These are phyloP conservation scores for Cherax quadricarinatus DNA, from an alignment of 1,140 invertebrate species.

Conservation along the genomic window DNA sequence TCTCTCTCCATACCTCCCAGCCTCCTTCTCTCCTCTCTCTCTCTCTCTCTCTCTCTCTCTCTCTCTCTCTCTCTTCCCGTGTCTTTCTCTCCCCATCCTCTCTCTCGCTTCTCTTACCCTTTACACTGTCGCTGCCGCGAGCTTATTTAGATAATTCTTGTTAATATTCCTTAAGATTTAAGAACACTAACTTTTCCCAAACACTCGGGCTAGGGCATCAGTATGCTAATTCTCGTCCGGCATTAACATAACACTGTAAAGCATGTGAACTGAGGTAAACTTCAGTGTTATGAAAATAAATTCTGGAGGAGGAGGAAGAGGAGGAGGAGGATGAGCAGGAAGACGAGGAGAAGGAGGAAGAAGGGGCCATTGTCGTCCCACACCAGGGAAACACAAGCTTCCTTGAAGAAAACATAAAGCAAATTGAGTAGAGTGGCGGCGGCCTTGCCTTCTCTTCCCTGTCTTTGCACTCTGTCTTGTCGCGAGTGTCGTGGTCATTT, in stretches of 20 bases:
- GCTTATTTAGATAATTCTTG: constrained; percentile 20
- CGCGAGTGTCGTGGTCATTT: constrained; percentile 3
- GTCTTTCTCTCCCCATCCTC: not conserved
- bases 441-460: not conserved
- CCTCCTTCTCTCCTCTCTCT: too few species aligned
- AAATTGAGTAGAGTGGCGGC: not conserved
- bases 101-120: not conserved
- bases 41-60: not conserved
- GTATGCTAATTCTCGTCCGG: constrained; percentile 3
- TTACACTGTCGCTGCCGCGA: not conserved
- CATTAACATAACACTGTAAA: constrained; percentile 19
- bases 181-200: constrained; percentile 10
- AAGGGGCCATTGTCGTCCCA: not conserved
- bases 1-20: too few species aligned
- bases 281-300: constrained; percentile 4
- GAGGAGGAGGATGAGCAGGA: too few species aligned
- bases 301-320: not conserved
- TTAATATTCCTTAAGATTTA: constrained; percentile 20
- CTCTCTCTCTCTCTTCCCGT: not conserved
- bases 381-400: not conserved
- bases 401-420: not conserved
- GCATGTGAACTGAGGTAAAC: constrained; percentile 6
- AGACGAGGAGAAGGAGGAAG: too few species aligned
- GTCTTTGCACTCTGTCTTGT: constrained; percentile 17
- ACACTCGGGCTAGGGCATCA: constrained; percentile 12